Evolutionary conservation across 2,888 invertebrate species (phyloP), one percentile per base, ranked within the genome.

Genomic region (Protophormia terraenovae): DNA sequence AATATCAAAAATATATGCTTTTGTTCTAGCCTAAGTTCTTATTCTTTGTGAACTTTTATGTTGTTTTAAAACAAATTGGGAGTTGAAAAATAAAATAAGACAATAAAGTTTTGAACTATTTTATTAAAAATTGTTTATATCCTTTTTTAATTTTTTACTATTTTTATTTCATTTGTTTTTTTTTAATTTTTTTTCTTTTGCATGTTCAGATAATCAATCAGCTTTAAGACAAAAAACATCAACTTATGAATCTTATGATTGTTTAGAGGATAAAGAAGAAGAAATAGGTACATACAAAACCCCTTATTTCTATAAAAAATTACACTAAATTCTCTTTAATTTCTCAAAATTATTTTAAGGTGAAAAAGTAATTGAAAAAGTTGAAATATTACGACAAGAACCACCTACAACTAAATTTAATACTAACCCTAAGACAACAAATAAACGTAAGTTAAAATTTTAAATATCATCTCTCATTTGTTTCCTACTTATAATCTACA

Each of bases 171-270:
- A n/a, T n/a, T n/a, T n/a, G n/a, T n/a, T 24, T 5, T 19, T 69
- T 58, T 19, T n/a, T 66, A 35, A 16, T 62, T 67, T 47, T 41
- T 27, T 35, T 62, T 62, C 12, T 45, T 22, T 88, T n/a, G n/a
- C n/a, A 76, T 84, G 0, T 29, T 87, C 58, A 87, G 87, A 50
- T 47, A 22, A 24, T 69, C 50, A 64, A 71, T 84, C 73, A 22
- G 24, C 35, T 83, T 19, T 69, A 58, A 84, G 86, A 47, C 53
- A 72, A 62, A 84, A 86, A 75, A 77, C 32, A 77, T 87, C 5
- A 78, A 83, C 87, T 5, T 88, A 88, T 5, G 86, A 88, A 24
- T 89, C 89, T 0, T 87, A 89, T 38, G 90, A 90, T 72, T 89
- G 90, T 3, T 67, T 90, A 41, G 89, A 91, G 75, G 66, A 86